phyloP scores from a whole-genome alignment of 2,113 vertebrate genomes.

The Corydoras sp. region DNA sequence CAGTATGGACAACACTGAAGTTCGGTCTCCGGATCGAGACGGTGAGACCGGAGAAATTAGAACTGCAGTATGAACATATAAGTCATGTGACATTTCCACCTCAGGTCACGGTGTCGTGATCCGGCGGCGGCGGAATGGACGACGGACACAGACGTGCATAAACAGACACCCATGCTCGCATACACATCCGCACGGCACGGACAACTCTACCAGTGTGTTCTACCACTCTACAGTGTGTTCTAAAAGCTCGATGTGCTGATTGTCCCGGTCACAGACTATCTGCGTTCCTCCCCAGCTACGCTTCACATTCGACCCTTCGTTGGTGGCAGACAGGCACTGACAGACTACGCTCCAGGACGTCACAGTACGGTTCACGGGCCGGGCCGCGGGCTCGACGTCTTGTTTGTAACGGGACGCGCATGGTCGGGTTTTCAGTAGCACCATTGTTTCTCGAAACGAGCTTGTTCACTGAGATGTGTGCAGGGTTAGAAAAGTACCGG shows the following conservation, averaged over 20 bases:
- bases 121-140: conserved; percentile 5
- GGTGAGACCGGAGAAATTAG: conserved; percentile 6
- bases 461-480: not conserved
- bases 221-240: not conserved
- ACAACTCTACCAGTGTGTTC: too few species aligned
- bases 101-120: conserved; percentile 22
- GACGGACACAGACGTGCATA: conserved; percentile 10
- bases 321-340: not conserved
- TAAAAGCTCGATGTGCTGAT: not conserved
- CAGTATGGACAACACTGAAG: too few species aligned
- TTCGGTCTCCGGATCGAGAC: conserved; percentile 46
- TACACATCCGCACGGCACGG: conserved; percentile 5
- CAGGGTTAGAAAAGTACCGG: too few species aligned
- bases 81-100: conserved; percentile 12
- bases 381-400: not conserved
- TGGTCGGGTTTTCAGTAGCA: not conserved
- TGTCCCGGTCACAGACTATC: not conserved
- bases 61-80: conserved; percentile 21
- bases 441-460: not conserved
- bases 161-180: conserved; percentile 19
- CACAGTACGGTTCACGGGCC: not conserved
- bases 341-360: not conserved
- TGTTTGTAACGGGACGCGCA: not conserved
- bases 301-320: too few species aligned
- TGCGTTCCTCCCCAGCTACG: too few species aligned